Conservation (phyloP, 2,113 vertebrate species). For the Hippocampus mohnikei region DNA sequence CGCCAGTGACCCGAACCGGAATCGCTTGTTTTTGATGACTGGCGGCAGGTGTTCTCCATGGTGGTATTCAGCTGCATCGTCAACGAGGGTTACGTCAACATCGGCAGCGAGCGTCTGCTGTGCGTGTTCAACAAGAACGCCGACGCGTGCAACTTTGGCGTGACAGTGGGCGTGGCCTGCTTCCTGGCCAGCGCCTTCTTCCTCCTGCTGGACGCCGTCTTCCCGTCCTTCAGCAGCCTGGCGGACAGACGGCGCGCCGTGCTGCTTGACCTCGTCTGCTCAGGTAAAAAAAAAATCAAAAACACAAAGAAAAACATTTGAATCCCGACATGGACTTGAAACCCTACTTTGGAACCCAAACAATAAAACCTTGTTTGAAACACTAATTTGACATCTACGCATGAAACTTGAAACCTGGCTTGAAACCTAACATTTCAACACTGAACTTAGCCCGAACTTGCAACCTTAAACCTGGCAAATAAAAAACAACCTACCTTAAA, state of each 20-base stretch:
- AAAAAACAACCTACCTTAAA: too few species aligned
- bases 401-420: too few species aligned
- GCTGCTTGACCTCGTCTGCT: constrained; percentile 87
- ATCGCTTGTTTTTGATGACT: too few species aligned
- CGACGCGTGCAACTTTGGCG: constrained; percentile 88
- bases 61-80: constrained; percentile 93
- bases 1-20: too few species aligned
- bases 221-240: constrained; percentile 94
- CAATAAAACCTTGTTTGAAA: too few species aligned
- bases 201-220: constrained; percentile 84
- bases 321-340: neutral
- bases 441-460: too few species aligned
- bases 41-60: constrained; percentile 88
- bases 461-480: too few species aligned
- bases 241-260: constrained; percentile 85
- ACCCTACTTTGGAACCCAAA: neutral
- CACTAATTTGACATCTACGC: too few species aligned
- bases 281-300: constrained; percentile 71
- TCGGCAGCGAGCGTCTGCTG: constrained; percentile 77
- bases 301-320: too few species aligned
- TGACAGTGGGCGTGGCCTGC: constrained; percentile 84
- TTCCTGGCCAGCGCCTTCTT: constrained; percentile 89
- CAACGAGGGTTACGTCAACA: constrained; percentile 94
- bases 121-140: constrained; percentile 93
- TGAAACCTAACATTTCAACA: too few species aligned